phyloP scores from a whole-genome alignment of 2,888 invertebrate species.

The Pristionchus maxplancki region DNA sequence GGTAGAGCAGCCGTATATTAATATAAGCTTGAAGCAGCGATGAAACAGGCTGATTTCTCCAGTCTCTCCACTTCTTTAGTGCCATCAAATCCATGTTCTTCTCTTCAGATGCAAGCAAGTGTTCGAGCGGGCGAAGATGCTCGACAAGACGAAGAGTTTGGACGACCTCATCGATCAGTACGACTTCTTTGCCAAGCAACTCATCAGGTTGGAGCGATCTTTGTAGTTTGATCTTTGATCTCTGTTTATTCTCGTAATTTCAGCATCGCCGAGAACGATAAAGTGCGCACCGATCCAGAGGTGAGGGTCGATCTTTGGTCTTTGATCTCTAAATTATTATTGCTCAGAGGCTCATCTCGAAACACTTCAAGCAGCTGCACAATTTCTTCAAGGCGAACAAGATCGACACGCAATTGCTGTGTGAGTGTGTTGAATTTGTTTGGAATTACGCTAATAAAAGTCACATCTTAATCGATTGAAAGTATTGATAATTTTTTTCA shows the following conservation, averaged over 20 bases:
- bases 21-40: no score
- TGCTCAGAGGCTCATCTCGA: not conserved
- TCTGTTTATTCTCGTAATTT: not conserved
- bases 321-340: not conserved
- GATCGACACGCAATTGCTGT: conserved; percentile 24
- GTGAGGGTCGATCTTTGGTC: conserved; percentile 10
- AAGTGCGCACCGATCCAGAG: not conserved
- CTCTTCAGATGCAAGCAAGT: conserved; percentile 53
- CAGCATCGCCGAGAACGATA: conserved; percentile 50
- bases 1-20: no score
- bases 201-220: conserved; percentile 57
- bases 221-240: not conserved
- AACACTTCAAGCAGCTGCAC: not conserved
- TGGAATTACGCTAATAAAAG: not conserved
- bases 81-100: not conserved
- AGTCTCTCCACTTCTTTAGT: no score
- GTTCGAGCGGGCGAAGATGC: conserved; percentile 56
- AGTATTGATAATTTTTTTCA: not conserved
- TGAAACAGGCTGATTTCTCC: no score
- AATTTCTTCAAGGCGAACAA: conserved; percentile 27
- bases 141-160: conserved; percentile 38
- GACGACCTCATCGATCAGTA: conserved; percentile 65
- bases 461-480: not conserved
- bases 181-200: conserved; percentile 61
- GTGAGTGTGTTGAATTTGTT: not conserved